A percentile compares a stretch with the other conserved stretches of the same genome.
Conservation (phyloP, 2,797 vertebrate species). For the Bucorvus abyssinicus region DNA sequence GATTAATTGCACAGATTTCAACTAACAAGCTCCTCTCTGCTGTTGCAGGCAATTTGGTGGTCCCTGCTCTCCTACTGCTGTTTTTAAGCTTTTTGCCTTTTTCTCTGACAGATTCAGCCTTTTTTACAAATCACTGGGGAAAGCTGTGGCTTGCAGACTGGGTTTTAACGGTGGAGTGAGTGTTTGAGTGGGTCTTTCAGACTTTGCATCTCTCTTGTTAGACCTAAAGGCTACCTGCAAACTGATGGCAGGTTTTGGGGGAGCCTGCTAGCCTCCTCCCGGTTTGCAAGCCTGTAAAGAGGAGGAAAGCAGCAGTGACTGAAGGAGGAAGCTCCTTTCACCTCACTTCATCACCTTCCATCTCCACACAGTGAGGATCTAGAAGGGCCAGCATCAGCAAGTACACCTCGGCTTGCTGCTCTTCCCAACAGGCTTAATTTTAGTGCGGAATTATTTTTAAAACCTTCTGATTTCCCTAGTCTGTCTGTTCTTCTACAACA, state of each 20-base stretch:
- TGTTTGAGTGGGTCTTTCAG: background rate
- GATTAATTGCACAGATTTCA: background rate
- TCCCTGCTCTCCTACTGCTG: background rate
- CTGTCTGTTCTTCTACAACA: constrained; percentile 13
- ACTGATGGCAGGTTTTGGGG: background rate
- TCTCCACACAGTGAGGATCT: background rate
- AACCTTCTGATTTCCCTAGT: constrained; percentile 12
- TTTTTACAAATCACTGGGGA: background rate
- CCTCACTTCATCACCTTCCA: background rate
- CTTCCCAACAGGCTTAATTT: background rate
- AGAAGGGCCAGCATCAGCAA: background rate
- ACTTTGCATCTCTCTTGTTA: background rate
- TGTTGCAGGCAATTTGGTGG: background rate
- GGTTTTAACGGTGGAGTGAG: background rate
- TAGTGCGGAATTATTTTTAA: constrained; percentile 44
- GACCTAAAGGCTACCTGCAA: background rate
- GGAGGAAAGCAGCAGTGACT: background rate
- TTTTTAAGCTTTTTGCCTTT: background rate
- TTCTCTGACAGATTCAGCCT: background rate
- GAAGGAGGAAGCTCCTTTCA: background rate
- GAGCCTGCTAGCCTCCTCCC: background rate
- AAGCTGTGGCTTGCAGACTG: background rate
- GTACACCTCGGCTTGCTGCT: background rate
- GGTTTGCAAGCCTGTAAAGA: background rate
- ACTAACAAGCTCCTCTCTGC: background rate